Evolutionary conservation across 2,888 invertebrate genomes (phyloP).

Genomic region (Drosophila picticornis): DNA sequence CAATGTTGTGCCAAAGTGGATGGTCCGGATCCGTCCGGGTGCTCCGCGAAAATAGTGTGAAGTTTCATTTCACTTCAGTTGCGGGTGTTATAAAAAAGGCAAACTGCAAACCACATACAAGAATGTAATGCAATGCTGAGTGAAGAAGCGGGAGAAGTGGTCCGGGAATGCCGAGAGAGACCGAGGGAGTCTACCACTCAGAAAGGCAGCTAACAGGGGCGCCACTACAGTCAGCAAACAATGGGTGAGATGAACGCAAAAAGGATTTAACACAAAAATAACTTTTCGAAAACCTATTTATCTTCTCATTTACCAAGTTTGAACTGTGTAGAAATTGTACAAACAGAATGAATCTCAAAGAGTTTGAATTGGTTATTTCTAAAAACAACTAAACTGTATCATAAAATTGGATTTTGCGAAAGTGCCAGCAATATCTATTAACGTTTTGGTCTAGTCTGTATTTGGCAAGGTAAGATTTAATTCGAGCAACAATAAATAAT

Average conservation of each 20-base stretch:
- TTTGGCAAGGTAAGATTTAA: background rate
- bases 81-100: conserved; percentile 38
- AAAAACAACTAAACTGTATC: background rate
- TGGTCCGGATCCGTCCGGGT: background rate
- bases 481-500: background rate
- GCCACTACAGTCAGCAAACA: conserved; percentile 48
- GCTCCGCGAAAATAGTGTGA: conserved; percentile 67
- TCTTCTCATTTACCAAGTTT: conserved; percentile 17
- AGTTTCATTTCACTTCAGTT: conserved; percentile 77
- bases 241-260: conserved; percentile 64
- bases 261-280: conserved; percentile 61
- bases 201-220: conserved; percentile 33
- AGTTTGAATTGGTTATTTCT: background rate
- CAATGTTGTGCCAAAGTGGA: background rate
- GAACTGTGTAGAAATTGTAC: conserved; percentile 20
- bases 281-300: conserved; percentile 46
- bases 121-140: conserved; percentile 59
- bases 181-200: conserved; percentile 40
- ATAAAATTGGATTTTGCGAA: background rate
- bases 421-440: background rate
- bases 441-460: background rate
- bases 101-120: conserved; percentile 21
- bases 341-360: conserved; percentile 22
- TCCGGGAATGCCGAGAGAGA: conserved; percentile 17
- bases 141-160: conserved; percentile 5